Base-by-base conservation (phyloP, 30 jellyfish, hydroid and myxozoan species). In the Aurelia sp. region DNA sequence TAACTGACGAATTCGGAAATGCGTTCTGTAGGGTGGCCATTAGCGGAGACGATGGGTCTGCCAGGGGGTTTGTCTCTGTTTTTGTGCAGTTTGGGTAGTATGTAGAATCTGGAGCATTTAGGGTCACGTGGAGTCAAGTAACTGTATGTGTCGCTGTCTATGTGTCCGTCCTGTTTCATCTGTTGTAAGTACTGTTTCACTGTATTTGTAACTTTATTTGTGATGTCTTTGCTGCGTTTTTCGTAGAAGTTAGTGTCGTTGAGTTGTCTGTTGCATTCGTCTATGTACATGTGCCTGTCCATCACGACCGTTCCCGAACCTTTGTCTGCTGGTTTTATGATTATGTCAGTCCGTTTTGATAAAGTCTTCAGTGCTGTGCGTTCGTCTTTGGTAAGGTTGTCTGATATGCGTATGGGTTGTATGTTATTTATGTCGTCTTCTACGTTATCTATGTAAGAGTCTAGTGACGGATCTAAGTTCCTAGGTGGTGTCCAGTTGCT, bases 11-110 rank as follows among this genome's bases (percentile, higher is more conserved):
- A 76, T 76, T 76, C 88, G 11, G 88, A 76, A 3, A 76, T 76
- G 40, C 61, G 88, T 41, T 76, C 88, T 10, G 88, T 76, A 0
- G 88, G 77, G 31, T 58, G 77, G 50, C 80, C 35, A 57, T 61
- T 55, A 16, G 76, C 50, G 13, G 70, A 74, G 70, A 74, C 72
- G 35, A 74, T 55, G 40, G 85, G 85, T 50, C 85, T 47, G 61
- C 59, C 68, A 35, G 64, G 64, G 19, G 64, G 64, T 17, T 44
- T 44, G n/a, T n/a, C 22, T n/a, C 61, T 18, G n/a, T 61, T 57
- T 61, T 30, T 58, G 63, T 76, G 80, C n/a, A 74, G 55, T 76
- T 76, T 76, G 58, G 80, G 58, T 12, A 52, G 61, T 8, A 24
- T 50, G 75, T 74, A 74, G 4, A 74, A 74, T 55, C 75, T 47